Evolutionary conservation across 2,113 vertebrate species (phyloP).

Genomic region (Hippocampus zosterae): DNA sequence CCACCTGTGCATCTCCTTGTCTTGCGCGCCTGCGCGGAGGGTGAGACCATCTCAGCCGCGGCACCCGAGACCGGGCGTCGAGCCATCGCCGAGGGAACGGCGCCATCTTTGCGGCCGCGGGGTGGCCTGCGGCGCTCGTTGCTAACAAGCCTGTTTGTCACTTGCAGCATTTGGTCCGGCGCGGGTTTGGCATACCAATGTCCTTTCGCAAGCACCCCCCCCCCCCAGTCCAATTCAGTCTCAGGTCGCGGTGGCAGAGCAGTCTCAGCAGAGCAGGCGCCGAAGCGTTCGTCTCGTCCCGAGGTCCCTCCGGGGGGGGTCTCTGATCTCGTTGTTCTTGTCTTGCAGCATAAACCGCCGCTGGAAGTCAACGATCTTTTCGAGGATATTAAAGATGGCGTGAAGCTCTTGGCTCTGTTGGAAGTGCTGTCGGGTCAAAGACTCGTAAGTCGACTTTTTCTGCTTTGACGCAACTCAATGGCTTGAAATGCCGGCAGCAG

Average conservation of each 20-base stretch:
- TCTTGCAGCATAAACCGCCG: slow-evolving; percentile 82
- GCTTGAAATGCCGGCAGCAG: no score
- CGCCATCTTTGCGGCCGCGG: slow-evolving; percentile 62
- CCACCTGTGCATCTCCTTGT: neutral
- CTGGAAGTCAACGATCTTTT: slow-evolving; percentile 90
- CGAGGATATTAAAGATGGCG: slow-evolving; percentile 97
- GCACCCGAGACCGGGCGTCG: slow-evolving; percentile 51
- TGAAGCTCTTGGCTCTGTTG: slow-evolving; percentile 88
- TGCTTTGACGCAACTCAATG: no score
- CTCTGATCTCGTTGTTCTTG: slow-evolving; percentile 17
- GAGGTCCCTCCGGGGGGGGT: neutral
- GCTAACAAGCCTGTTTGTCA: slow-evolving; percentile 64
- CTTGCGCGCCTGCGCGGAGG: neutral
- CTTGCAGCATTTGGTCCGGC: slow-evolving; percentile 38
- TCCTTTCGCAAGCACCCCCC: neutral
- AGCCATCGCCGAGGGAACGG: slow-evolving; percentile 45
- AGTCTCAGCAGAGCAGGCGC: neutral
- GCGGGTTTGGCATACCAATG: slow-evolving; percentile 21
- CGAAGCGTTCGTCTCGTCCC: neutral
- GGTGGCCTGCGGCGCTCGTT: slow-evolving; percentile 40
- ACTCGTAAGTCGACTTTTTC: slow-evolving; percentile 76
- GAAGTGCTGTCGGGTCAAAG: slow-evolving; percentile 96
- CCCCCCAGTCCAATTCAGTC: neutral
- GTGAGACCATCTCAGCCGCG: slow-evolving; percentile 19
- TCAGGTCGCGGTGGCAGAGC: neutral